Percentiles rank a stretch among this genome's conserved stretches.
phyloP scores from a whole-genome alignment of 2,797 vertebrate genomes.

The Pangasius djambal region DNA sequence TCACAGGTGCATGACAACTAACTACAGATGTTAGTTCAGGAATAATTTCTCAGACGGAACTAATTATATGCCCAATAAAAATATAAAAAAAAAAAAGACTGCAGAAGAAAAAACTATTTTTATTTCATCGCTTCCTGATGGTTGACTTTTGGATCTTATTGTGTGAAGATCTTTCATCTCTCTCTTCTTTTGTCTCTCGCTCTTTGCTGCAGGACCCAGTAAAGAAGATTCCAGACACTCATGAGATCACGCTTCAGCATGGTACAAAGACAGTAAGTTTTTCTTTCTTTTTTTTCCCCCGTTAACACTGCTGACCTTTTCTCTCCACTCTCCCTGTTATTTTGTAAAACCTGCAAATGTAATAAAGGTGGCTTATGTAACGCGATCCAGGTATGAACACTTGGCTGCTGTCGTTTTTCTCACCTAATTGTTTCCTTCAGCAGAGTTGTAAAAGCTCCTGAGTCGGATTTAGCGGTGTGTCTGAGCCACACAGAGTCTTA shows the following conservation, averaged over 20 bases:
- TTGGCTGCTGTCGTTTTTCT: not conserved
- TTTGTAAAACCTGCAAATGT: constrained; percentile 15
- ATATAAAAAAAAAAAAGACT: not conserved
- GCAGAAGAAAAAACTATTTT: not conserved
- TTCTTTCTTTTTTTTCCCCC: not conserved
- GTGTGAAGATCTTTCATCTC: not conserved
- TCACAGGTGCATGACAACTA: not conserved
- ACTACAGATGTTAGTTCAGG: not conserved
- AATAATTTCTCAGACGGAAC: not conserved
- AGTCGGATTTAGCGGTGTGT: not conserved
- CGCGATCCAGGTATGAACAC: not conserved
- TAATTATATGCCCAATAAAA: not conserved
- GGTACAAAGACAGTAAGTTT: constrained; percentile 90
- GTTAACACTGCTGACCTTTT: not conserved
- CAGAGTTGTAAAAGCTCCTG: not conserved
- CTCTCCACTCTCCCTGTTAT: not conserved
- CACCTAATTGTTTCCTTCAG: not conserved
- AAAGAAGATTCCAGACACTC: constrained; percentile 94
- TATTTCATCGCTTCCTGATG: not conserved
- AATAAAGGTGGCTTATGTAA: constrained; percentile 9
- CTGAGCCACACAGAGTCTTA: not conserved
- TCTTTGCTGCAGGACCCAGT: constrained; percentile 82
- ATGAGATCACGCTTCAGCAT: constrained; percentile 94
- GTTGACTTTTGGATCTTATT: not conserved
- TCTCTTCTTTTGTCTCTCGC: not conserved